A percentile compares a stretch with the other conserved stretches of the same genome.
Evolutionary conservation across 2,113 vertebrate species (phyloP).

Genomic region (Dipodomys merriami): DNA sequence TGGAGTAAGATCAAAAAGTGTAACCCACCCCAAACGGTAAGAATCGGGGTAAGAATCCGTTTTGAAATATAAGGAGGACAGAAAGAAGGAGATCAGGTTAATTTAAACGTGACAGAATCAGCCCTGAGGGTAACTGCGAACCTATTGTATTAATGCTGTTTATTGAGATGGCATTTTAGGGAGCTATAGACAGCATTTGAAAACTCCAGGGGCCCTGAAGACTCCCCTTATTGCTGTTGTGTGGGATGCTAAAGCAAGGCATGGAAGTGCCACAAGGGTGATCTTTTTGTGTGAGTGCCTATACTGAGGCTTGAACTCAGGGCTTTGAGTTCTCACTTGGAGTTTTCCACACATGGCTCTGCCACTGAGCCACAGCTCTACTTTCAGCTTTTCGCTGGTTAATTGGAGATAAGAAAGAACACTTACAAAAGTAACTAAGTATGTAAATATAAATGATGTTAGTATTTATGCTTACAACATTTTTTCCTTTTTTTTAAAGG

Average conservation of each 20-base stretch:
- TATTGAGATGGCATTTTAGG: too few relatives aligned
- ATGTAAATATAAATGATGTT: too few relatives aligned
- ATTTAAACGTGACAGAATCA: background rate
- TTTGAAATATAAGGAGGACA: background rate
- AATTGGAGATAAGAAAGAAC: background rate
- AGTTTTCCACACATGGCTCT: too few relatives aligned
- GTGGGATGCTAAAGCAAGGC: background rate
- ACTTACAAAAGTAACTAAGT: background rate
- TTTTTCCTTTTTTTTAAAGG: background rate
- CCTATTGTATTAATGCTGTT: too few relatives aligned
- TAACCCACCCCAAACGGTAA: background rate
- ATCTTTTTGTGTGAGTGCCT: too few relatives aligned
- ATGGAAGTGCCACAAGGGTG: background rate
- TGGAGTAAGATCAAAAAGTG: background rate
- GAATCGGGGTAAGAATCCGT: background rate
- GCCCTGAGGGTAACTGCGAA: background rate
- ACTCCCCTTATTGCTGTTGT: background rate
- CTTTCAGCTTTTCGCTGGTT: too few relatives aligned
- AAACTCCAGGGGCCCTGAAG: too few relatives aligned
- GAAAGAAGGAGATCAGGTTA: too few relatives aligned
- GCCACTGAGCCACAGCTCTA: too few relatives aligned
- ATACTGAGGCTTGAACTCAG: too few relatives aligned
- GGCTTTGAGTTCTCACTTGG: too few relatives aligned
- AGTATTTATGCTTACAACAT: background rate
- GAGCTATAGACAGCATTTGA: too few relatives aligned